A percentile compares a stretch with the other conserved stretches of the same genome.
These are phyloP conservation scores for Globia sparganii DNA, from an alignment of 2,888 invertebrate species.

Conservation along the genomic window DNA sequence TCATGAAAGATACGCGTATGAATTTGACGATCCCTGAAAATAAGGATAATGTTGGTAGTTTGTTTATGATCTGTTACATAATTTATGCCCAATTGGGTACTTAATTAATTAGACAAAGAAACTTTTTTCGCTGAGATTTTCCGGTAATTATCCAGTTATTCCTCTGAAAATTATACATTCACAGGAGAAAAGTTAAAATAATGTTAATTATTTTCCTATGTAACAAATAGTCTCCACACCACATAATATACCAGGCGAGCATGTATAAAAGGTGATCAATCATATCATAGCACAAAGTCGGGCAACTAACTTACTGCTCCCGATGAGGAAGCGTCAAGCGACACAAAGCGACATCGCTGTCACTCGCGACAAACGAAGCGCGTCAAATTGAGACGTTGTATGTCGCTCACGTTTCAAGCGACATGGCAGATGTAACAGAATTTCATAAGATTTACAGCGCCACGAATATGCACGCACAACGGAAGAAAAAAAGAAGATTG, in stretches of 20 bases:
- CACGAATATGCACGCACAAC: constrained; percentile 52
- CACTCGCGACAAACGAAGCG: constrained; percentile 39
- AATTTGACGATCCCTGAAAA: constrained; percentile 16
- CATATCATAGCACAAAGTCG: constrained; percentile 25
- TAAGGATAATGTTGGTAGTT: constrained; percentile 2
- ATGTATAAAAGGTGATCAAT: constrained; percentile 47
- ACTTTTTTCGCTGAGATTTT: not conserved
- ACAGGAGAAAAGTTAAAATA: not conserved
- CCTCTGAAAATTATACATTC: constrained; percentile 1
- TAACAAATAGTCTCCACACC: not conserved
- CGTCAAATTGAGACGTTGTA: constrained; percentile 55
- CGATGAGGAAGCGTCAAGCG: constrained; percentile 47
- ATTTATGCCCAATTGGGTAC: not conserved
- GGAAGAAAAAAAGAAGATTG: constrained; percentile 40
- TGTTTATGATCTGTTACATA: constrained; percentile 1
- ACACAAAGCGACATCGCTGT: constrained; percentile 43
- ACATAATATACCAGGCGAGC: constrained; percentile 29
- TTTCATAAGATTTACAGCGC: constrained; percentile 42
- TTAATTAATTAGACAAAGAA: constrained; percentile 15
- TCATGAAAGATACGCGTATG: not conserved
- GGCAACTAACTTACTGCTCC: constrained; percentile 23
- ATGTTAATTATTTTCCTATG: not conserved
- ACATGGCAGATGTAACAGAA: constrained; percentile 40
- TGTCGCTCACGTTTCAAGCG: constrained; percentile 45
- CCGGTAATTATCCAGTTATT: not conserved